Evolutionary conservation across 2,113 vertebrate genomes (phyloP).

Genomic region (Pluvialis apricaria): DNA sequence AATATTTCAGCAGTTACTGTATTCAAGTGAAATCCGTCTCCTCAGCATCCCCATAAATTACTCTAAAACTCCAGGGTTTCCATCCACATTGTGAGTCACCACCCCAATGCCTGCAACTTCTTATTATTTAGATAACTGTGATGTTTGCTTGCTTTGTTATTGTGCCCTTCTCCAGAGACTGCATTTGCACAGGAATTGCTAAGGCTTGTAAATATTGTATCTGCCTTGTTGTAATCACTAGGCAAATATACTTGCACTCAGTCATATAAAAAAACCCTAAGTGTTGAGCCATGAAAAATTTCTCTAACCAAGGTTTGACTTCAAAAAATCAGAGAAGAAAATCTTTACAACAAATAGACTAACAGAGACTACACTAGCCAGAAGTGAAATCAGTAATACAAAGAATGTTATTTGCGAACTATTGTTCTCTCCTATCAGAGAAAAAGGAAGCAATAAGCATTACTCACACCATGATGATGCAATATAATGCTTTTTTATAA

Average conservation of each 20-base stretch:
- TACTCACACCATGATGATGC: not conserved
- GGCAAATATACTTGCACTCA: constrained; percentile 53
- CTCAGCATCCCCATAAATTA: constrained; percentile 66
- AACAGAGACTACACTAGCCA: not conserved
- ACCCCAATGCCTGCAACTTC: constrained; percentile 22
- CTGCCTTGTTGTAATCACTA: constrained; percentile 59
- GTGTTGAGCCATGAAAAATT: constrained; percentile 16
- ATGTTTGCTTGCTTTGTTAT: constrained; percentile 55
- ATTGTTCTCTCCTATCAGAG: not conserved
- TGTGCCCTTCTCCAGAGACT: constrained; percentile 53
- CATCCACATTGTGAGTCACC: constrained; percentile 28
- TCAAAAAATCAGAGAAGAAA: constrained; percentile 17
- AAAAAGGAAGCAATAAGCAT: not conserved
- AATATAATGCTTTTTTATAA: not conserved
- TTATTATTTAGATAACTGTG: constrained; percentile 35
- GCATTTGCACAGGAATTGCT: constrained; percentile 62
- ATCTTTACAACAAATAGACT: not conserved
- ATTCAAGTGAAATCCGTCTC: constrained; percentile 65
- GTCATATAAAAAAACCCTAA: not conserved
- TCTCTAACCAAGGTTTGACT: not conserved
- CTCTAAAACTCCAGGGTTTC: constrained; percentile 47
- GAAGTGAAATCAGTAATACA: not conserved
- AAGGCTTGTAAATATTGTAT: constrained; percentile 69
- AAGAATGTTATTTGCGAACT: not conserved
- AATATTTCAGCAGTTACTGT: constrained; percentile 56